Base-by-base conservation (phyloP, 1,140 invertebrate genomes). In the Octopus sinensis region DNA sequence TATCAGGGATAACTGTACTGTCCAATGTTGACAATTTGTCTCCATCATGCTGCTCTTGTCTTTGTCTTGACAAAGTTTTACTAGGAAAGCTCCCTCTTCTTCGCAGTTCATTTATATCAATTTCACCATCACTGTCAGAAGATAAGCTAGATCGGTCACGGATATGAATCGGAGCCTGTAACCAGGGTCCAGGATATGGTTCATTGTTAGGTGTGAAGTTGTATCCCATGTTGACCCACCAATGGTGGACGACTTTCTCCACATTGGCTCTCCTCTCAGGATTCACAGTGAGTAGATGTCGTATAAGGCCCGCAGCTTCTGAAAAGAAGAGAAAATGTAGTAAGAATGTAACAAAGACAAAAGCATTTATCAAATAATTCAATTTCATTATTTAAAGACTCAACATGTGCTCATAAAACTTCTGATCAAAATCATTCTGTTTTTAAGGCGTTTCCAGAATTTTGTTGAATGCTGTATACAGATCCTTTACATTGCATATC, bases 231-330 rank as follows among this genome's bases (percentile, higher is more conserved):
- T 99, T 98, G 73, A 99, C 91, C 94, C 94, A 94, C 95, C 96
- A 96, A 92, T 99, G 96, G 51, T 94, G 93, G 88, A 97, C 98
- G 71, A 99, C 97, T 89, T 96, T 96, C 84, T 95, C 94, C 83
- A 99, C 97, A 84, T 95, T 96, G 6, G 97, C 96, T 85, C 98
- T 92, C 87, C 95, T 94, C 23, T 93, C 91, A 0, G 97, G 96
- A 88, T 96, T 95, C 0, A 98, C 96, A 0, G 96, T 97, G 80
- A 99, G 91, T 94, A 99, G 96, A 80, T 96, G 95, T 75, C 95
- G 93, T 81, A 99, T 99, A 30, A 99, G 92, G 56, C 96, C 94
- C 13, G 97, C 98, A 7, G 97, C 97, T 85, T 95, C 96, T 95
- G 90, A 78, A 93, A 92, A 13, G 13, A 73, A 73, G 84, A 80